Evolutionary conservation across 2,797 vertebrate species (phyloP).

Genomic region (Novumbra hubbsi): DNA sequence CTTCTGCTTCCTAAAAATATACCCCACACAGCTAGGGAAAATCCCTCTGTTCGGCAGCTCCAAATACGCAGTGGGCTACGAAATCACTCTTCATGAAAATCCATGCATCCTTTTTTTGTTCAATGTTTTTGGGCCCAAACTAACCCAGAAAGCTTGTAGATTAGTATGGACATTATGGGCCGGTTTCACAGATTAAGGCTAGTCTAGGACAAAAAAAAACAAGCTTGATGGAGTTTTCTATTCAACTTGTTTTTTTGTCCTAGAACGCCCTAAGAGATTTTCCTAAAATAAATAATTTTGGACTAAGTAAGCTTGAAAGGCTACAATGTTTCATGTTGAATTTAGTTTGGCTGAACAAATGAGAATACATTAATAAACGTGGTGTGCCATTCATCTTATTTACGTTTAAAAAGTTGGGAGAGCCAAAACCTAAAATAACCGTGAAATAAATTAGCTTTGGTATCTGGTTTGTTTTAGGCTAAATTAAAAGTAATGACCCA

Average conservation of each 20-base stretch:
- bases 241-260: too few relatives aligned
- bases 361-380: too few relatives aligned
- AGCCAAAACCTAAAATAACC: too few relatives aligned
- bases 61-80: constrained; percentile 18
- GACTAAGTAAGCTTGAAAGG: neutral
- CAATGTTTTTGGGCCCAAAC: neutral
- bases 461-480: too few relatives aligned
- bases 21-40: constrained; percentile 67
- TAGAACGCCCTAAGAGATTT: neutral
- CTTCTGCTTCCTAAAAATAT: constrained; percentile 69
- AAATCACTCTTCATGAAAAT: neutral
- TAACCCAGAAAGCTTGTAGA: neutral
- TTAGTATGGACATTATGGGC: neutral
- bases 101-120: neutral
- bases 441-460: too few relatives aligned
- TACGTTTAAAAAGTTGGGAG: too few relatives aligned
- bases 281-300: neutral
- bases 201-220: too few relatives aligned
- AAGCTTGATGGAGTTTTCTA: too few relatives aligned
- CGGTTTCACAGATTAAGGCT: too few relatives aligned
- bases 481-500: too few relatives aligned
- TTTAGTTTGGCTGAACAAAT: neutral
- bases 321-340: neutral
- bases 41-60: constrained; percentile 48
- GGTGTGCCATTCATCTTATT: too few relatives aligned